Evolutionary conservation across 2,888 invertebrate species (phyloP), one percentile per base, ranked within the genome.

Genomic region (Axea sp.): DNA sequence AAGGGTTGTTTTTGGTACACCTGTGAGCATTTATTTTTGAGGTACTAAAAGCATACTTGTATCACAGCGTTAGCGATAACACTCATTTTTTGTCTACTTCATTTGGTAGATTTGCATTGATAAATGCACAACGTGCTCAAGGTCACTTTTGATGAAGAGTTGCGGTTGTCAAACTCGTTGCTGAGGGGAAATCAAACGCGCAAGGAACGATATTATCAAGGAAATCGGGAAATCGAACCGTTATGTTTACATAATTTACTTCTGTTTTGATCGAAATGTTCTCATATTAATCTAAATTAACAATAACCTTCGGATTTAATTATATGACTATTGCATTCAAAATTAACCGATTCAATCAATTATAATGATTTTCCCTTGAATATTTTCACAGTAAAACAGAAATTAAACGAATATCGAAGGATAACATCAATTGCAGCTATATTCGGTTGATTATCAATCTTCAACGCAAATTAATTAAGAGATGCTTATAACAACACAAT

Each of bases 91-190:
- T n/a, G n/a, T n/a, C n/a, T n/a, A n/a, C n/a, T n/a, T n/a, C n/a
- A n/a, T n/a, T n/a, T n/a, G n/a, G n/a, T n/a, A n/a, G n/a, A n/a
- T n/a, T n/a, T n/a, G n/a, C n/a, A 26, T 35, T 49, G 35, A 59
- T 43, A 35, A 33, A 39, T 68, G 59, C 19, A 14, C 24, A 30
- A 49, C 33, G 31, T 39, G 31, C 41, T 49, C 51, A 39, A 65
- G 72, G 72, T 28, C 53, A 41, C 47, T 47, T 31, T 35, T 73
- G 60, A 73, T 73, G 72, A 73, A 73, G 65, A 73, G 67, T 60
- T 67, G 73, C 37, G 65, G 72, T 59, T 59, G 30, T 35, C 59
- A 43, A 72, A 72, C 64, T 65, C 59, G 33, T 72, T 59, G 64
- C 49, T 45, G 65, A 72, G 45, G 53, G 72, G 65, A 72, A 73